Percentiles rank a stretch among this genome's conserved stretches.
Evolutionary conservation across 2,113 vertebrate species (phyloP).

Genomic region (Sarotherodon lohbergeri): DNA sequence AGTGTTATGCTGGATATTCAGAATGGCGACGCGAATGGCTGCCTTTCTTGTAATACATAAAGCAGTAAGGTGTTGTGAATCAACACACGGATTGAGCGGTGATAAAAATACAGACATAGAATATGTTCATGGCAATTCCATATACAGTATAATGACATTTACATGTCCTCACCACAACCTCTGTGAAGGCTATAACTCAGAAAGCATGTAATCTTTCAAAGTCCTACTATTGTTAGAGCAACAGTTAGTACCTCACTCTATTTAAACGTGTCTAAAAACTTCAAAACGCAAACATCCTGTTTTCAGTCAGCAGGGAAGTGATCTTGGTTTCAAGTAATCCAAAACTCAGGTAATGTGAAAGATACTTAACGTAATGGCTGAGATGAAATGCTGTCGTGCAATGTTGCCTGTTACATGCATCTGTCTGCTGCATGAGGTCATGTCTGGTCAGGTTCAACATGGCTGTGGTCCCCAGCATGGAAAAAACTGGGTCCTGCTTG

Average conservation of each 20-base stretch:
- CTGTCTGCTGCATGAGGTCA: conserved; percentile 48
- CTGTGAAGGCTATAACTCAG: not conserved
- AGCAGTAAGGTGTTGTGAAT: not conserved
- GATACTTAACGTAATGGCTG: conserved; percentile 7
- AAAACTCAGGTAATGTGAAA: conserved; percentile 11
- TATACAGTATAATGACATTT: not conserved
- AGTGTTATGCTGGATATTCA: not conserved
- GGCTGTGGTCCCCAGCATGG: not conserved
- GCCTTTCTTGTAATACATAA: not conserved
- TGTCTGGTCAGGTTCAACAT: conserved; percentile 14
- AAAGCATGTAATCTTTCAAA: not conserved
- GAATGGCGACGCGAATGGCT: not conserved
- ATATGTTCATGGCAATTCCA: not conserved
- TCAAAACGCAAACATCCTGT: not conserved
- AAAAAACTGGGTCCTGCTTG: conserved; percentile 15
- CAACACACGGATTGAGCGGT: not conserved
- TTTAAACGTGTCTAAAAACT: not conserved
- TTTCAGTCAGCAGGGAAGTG: not conserved
- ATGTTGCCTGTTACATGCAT: conserved; percentile 17
- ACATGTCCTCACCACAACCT: not conserved
- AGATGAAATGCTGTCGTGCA: not conserved
- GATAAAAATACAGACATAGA: not conserved
- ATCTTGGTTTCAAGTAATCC: not conserved
- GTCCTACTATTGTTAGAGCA: not conserved
- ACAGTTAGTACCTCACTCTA: not conserved